Base-by-base conservation (phyloP, 2,888 invertebrate species). In the Agonopterix subpropinquella region DNA sequence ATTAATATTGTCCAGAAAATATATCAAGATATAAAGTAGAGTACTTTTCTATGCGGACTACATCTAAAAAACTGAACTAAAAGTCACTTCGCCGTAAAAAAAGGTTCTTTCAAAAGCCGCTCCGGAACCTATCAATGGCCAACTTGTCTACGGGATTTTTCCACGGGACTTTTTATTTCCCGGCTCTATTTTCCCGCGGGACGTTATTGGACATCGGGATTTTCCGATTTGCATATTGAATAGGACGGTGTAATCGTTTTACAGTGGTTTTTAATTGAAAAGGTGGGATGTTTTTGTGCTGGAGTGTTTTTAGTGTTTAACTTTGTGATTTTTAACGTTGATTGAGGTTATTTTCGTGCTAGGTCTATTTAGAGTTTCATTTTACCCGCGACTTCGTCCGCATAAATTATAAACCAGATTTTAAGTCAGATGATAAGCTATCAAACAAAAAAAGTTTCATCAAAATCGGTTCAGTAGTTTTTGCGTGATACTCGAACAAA, bases 41-140 rank as follows among this genome's bases (percentile, higher is more conserved):
- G n/a, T n/a, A 39, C n/a, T 10, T n/a, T 39, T 39, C n/a, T n/a
- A n/a, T 39, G 10, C n/a, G 39, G 7, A 39, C 39, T n/a, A 39
- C n/a, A 9, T n/a, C 39, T 39, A 39, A 39, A 42, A 62, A 56
- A 52, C 53, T 11, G 66, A 8, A 8, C 11, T 68, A 76, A 75
- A 67, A 64, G 61, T 55, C 66, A 57, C 56, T 58, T 58, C 64
- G 57, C 28, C 55, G 53, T 55, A 70, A 75, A 77, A 80, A 80
- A 80, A 70, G 62, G 66, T 67, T 54, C 65, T 61, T 64, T 60
- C 59, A 59, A 65, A 64, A 61, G 52, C 61, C 59, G 56, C 54
- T 61, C 68, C 68, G 73, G 72, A 74, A 77, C 75, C 80, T 80
- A 87, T 86, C 85, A 81, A 85, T 84, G 79, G 77, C 76, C 68